phyloP scores from a whole-genome alignment of 2,113 vertebrate species.

The Pachycephala philippinensis region DNA sequence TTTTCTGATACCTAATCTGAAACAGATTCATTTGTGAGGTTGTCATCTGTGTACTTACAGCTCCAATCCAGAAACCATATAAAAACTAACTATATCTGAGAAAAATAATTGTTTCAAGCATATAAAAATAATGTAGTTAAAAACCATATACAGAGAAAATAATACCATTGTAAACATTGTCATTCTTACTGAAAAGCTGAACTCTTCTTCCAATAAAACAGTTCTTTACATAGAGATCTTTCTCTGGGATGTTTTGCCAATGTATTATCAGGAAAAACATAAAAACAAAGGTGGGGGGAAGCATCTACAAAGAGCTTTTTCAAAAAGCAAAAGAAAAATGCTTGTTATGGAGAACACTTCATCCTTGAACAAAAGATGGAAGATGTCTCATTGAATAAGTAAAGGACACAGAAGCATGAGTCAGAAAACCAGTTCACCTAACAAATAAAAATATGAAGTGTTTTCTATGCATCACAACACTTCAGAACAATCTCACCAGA shows the following conservation, averaged over 20 bases:
- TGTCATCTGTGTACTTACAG: not conserved
- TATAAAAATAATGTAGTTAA: not conserved
- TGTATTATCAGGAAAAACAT: not conserved
- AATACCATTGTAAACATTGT: not conserved
- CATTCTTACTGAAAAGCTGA: not conserved
- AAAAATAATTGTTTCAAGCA: not conserved
- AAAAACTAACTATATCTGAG: not conserved
- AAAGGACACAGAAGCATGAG: not conserved
- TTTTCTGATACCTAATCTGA: not conserved
- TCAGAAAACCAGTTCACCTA: not conserved
- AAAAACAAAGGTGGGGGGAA: fast-evolving
- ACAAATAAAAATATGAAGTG: not conserved
- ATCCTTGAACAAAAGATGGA: not conserved
- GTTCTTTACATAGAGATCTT: not conserved
- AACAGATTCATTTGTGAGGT: not conserved
- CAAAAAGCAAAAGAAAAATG: not conserved
- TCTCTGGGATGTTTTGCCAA: not conserved
- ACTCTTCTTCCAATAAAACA: not conserved
- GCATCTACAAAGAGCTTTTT: not conserved
- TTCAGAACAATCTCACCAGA: not conserved
- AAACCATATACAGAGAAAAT: not conserved
- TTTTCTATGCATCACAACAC: not conserved
- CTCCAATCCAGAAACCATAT: not conserved
- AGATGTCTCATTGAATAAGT: not conserved
- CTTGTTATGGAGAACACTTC: not conserved